Evolutionary conservation across 2,797 vertebrate species (phyloP).

Genomic region (Gambusia yucatana): DNA sequence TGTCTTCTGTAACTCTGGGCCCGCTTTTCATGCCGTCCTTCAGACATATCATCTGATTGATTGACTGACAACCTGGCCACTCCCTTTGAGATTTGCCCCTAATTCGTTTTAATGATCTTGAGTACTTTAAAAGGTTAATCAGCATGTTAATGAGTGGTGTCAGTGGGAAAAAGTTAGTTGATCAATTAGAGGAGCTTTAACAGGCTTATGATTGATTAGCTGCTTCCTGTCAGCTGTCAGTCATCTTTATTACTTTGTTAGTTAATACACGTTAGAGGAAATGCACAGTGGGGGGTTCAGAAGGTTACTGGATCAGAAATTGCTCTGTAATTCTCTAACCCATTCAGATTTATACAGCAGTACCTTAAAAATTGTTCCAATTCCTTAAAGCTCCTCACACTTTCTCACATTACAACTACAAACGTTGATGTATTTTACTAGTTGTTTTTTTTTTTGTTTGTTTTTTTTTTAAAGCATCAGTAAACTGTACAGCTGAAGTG

Average conservation of each 20-base stretch:
- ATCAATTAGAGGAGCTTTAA: conserved; percentile 68
- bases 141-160: conserved; percentile 68
- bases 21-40: background rate
- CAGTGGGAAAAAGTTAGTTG: conserved; percentile 60
- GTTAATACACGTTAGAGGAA: conserved; percentile 8
- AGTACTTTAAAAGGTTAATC: conserved; percentile 75
- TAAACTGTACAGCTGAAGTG: background rate
- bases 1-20: background rate
- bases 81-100: conserved; percentile 54
- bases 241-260: conserved; percentile 49
- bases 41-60: conserved; percentile 47
- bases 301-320: conserved; percentile 13
- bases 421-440: background rate
- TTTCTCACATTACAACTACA: background rate
- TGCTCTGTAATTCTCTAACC: background rate
- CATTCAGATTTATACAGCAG: background rate
- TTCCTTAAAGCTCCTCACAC: background rate
- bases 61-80: conserved; percentile 61
- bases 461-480: background rate
- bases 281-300: background rate
- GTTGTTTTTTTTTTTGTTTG: background rate
- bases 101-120: conserved; percentile 69
- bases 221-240: conserved; percentile 69
- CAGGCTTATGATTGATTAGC: conserved; percentile 65
- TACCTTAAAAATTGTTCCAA: background rate